These are phyloP conservation scores for Sympetrum striolatum DNA, from an alignment of 2,888 invertebrate genomes.

Conservation along the genomic window DNA sequence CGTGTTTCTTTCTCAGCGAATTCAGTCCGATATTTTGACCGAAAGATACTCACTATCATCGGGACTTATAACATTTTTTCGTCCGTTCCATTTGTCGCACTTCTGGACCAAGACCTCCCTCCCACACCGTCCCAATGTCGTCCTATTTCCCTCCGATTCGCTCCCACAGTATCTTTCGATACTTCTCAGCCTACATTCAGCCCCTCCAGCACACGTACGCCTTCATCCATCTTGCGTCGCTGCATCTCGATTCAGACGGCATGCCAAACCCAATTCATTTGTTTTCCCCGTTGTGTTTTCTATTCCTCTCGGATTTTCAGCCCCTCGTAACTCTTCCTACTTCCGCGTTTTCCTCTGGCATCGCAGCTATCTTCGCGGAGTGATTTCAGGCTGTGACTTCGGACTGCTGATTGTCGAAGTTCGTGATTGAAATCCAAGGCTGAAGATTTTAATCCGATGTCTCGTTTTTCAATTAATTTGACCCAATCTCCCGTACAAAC, in stretches of 20 bases:
- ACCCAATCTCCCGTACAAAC: too few species aligned
- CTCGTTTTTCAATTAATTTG: too few species aligned
- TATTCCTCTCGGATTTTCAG: not conserved
- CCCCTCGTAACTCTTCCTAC: not conserved
- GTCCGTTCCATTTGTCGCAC: not conserved
- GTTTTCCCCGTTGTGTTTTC: not conserved
- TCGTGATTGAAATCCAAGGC: not conserved
- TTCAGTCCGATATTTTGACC: not conserved
- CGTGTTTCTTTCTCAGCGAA: not conserved
- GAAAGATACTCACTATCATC: not conserved
- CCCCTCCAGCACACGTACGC: not conserved
- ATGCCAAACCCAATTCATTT: not conserved
- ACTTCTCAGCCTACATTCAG: slow-evolving; percentile 6
- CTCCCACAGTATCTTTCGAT: not conserved
- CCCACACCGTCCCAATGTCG: not conserved
- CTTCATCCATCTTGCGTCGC: slow-evolving; percentile 21
- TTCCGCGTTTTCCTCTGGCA: not conserved
- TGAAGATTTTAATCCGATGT: too few species aligned
- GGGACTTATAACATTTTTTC: not conserved
- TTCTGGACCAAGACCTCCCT: not conserved
- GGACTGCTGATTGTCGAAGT: not conserved
- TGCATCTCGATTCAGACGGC: not conserved
- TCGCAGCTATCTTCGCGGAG: too few species aligned
- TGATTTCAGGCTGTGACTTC: too few species aligned
- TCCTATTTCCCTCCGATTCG: not conserved